These are phyloP conservation scores for Grallaria varia DNA, from an alignment of 2,113 vertebrate genomes.

Conservation along the genomic window DNA sequence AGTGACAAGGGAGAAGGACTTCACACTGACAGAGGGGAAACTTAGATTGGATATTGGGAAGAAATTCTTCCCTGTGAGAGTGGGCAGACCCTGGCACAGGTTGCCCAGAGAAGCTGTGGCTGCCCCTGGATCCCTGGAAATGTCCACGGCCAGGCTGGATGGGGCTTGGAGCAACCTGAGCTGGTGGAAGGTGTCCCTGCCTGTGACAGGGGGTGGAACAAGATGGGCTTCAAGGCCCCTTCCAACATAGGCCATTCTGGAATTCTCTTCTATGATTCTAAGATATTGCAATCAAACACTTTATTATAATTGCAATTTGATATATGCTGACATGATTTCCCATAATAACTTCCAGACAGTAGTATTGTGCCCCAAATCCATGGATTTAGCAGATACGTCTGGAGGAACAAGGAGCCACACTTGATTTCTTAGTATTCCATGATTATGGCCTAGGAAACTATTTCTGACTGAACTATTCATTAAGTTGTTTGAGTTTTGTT, in stretches of 20 bases:
- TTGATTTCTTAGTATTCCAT: background rate
- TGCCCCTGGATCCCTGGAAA: background rate
- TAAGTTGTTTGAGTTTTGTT: background rate
- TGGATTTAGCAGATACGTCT: background rate
- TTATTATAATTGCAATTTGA: background rate
- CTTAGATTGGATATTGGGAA: accelerated
- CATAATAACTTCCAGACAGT: background rate
- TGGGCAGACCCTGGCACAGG: background rate
- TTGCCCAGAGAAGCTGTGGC: background rate
- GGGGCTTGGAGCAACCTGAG: background rate
- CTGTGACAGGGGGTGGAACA: too few relatives aligned
- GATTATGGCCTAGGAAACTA: background rate
- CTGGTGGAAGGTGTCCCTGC: background rate
- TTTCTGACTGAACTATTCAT: background rate
- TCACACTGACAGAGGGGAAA: background rate
- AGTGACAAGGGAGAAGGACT: accelerated
- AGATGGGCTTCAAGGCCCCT: background rate
- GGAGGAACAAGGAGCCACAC: background rate
- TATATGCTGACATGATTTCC: background rate
- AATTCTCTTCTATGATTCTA: background rate
- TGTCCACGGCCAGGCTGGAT: background rate
- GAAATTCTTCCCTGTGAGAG: background rate
- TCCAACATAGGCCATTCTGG: background rate
- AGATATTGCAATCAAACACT: background rate
- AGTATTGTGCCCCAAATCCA: background rate